phyloP scores from a whole-genome alignment of 2,113 vertebrate species.

The Atrichornis clamosus region DNA sequence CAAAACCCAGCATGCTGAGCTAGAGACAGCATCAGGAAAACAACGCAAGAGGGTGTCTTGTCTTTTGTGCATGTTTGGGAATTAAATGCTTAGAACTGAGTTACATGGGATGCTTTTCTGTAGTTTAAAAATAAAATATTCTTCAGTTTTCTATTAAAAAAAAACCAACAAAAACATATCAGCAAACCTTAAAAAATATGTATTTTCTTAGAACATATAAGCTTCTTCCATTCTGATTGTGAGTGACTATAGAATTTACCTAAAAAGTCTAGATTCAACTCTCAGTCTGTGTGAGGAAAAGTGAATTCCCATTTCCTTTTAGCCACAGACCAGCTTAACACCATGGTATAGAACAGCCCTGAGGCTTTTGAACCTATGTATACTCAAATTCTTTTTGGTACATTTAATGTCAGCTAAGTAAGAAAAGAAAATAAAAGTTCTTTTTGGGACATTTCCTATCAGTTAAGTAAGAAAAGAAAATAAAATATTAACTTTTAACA shows the following conservation, averaged over 20 bases:
- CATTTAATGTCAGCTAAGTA: background rate
- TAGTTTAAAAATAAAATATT: background rate
- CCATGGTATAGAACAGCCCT: fast-evolving
- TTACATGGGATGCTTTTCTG: background rate
- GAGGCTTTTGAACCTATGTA: background rate
- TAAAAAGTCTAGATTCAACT: background rate
- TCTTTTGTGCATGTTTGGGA: background rate
- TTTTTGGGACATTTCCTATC: too few relatives aligned
- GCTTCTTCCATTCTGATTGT: background rate
- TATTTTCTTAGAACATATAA: background rate
- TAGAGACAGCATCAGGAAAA: background rate
- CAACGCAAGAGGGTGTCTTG: background rate
- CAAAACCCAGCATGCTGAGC: background rate
- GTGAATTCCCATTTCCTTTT: background rate
- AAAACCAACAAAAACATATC: background rate
- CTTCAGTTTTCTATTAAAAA: background rate
- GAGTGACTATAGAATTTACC: background rate
- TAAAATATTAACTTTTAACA: background rate
- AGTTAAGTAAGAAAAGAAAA: background rate
- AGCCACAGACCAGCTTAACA: background rate
- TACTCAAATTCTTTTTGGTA: background rate
- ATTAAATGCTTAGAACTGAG: background rate
- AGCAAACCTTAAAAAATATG: background rate
- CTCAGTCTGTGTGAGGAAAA: background rate
- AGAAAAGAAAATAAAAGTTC: background rate